A percentile compares a stretch with the other conserved stretches of the same genome.
Conservation (phyloP, 2,888 invertebrate species). For the Megamerina dolium region DNA sequence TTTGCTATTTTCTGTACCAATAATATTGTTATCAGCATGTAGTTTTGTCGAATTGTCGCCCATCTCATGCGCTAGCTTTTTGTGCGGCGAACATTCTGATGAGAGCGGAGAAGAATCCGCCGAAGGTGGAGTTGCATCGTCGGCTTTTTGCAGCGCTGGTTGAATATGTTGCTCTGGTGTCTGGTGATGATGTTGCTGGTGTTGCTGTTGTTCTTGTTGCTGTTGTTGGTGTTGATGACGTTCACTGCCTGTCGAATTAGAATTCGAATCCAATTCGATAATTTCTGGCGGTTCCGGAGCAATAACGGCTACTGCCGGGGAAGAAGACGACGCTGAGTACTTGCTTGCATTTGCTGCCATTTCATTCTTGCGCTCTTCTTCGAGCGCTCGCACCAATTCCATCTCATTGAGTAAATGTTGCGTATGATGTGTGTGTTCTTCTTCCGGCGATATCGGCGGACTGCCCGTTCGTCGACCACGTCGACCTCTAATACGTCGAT, state of each 20-base stretch:
- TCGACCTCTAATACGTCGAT: conserved; percentile 23
- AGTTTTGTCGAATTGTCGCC: neutral
- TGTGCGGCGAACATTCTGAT: conserved; percentile 17
- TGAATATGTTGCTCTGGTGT: conserved; percentile 3
- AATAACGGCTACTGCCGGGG: conserved; percentile 37
- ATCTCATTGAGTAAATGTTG: conserved; percentile 41
- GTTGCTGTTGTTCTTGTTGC: conserved; percentile 17
- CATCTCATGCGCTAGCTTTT: neutral
- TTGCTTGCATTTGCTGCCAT: conserved; percentile 36
- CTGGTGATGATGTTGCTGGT: conserved; percentile 13
- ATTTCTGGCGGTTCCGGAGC: conserved; percentile 42
- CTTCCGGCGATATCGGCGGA: conserved; percentile 30
- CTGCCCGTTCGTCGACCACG: conserved; percentile 25
- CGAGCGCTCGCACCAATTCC: conserved; percentile 37
- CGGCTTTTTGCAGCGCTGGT: neutral
- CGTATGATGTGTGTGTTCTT: conserved; percentile 41
- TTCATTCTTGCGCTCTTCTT: conserved; percentile 39
- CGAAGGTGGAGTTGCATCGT: neutral
- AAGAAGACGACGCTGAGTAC: conserved; percentile 36
- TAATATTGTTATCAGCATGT: neutral
- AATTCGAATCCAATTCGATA: conserved; percentile 44
- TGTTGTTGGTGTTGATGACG: conserved; percentile 14
- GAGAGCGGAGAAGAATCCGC: conserved; percentile 14
- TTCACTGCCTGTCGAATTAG: conserved; percentile 30
- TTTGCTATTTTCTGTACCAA: too few species aligned